Evolutionary conservation across 2,888 invertebrate species (phyloP), one percentile per base, ranked within the genome.

Genomic region (Orgyia antiqua): DNA sequence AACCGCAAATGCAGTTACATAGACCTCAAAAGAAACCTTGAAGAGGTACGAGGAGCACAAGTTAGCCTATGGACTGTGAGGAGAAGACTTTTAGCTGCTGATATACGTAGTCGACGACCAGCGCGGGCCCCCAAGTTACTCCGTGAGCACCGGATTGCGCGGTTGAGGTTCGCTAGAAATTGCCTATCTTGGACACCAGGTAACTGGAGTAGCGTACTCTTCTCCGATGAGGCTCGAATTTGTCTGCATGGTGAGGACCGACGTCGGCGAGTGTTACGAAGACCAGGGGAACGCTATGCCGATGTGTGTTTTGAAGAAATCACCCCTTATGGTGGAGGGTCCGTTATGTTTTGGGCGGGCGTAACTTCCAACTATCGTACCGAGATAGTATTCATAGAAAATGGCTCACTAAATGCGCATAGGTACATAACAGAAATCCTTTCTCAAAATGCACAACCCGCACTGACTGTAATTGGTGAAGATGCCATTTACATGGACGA

Each of bases 321-420:
- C 29, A 26, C 24, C 10, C 17, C 12, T 27, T 32, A 39, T 24
- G 27, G 27, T 24, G 27, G 35, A 23, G 28, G 29, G 18, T 35
- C 25, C 23, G 23, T 32, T 31, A 30, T 34, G 29, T 33, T 39
- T 35, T 35, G 20, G 29, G 35, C 32, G 11, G 28, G 15, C 13
- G 12, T 39, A 28, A 27, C 24, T 33, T 18, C 27, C 10, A 27
- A 10, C 15, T 8, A 37, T 18, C 34, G 32, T 32, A 41, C 30
- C 10, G 37, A 41, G 27, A 13, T 31, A 32, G 25, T 36, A n/a
- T 31, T 34, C 20, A 29, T 40, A 12, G 32, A 31, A 31, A 38
- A 42, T 33, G 26, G 35, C 24, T 30, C 33, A 39, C 24, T 38
- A 24, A 30, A 29, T 37, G 37, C 19, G 18, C 38, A 35, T 10